These are phyloP conservation scores for Fukomys damarensis DNA, from an alignment of 2,113 vertebrate species.

Conservation along the genomic window DNA sequence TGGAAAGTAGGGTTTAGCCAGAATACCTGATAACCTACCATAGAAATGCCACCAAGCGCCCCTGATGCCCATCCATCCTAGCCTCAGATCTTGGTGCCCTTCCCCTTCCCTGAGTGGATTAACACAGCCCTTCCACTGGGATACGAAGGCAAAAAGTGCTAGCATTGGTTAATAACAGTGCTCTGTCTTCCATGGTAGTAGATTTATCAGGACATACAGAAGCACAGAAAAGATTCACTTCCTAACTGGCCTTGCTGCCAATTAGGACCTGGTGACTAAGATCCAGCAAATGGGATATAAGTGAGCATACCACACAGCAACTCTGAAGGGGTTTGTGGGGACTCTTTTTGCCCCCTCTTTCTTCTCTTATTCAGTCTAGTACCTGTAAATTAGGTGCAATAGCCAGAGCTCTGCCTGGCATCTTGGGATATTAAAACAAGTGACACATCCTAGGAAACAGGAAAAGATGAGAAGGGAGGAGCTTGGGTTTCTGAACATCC, in stretches of 20 bases:
- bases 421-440: neutral
- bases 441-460: neutral
- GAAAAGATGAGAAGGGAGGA: neutral
- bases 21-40: neutral
- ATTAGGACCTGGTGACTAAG: neutral
- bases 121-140: neutral
- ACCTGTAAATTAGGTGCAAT: neutral
- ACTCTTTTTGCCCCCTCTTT: neutral
- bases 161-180: neutral
- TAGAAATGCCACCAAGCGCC: neutral
- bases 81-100: neutral
- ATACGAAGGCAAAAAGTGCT: neutral
- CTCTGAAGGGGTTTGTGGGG: neutral
- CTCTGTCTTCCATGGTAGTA: neutral
- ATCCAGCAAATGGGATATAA: neutral
- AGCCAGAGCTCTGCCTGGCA: neutral
- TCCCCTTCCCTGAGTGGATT: neutral
- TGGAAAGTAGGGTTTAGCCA: neutral
- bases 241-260: neutral
- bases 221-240: neutral
- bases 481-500: neutral
- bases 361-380: neutral
- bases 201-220: too few species aligned
- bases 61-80: neutral
- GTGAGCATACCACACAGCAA: fast-evolving